Conservation (phyloP, 2,797 vertebrate species). For the Cyprinodon diabolis region DNA sequence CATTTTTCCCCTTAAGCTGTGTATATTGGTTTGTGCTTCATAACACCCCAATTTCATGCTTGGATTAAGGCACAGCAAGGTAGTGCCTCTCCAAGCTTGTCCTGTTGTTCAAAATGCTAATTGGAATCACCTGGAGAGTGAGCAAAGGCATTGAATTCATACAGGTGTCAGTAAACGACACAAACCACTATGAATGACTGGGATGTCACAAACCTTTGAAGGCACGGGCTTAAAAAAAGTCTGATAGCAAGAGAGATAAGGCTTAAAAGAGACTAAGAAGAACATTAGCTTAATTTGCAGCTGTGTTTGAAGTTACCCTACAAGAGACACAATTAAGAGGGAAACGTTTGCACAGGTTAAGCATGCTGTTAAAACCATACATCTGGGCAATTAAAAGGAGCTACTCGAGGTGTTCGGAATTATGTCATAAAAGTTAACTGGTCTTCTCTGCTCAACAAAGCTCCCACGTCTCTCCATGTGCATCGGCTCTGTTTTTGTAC, state of each 20-base stretch:
- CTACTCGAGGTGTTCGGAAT: conserved; percentile 80
- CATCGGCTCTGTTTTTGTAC: conserved; percentile 30
- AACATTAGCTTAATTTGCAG: conserved; percentile 72
- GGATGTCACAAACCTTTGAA: conserved; percentile 27
- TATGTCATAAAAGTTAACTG: conserved; percentile 81
- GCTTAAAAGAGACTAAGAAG: conserved; percentile 46
- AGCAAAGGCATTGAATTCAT: conserved; percentile 55
- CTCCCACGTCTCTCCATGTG: conserved; percentile 53
- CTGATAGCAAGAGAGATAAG: conserved; percentile 18
- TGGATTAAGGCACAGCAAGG: conserved; percentile 72
- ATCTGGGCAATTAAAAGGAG: conserved; percentile 81
- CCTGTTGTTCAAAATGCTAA: conserved; percentile 65
- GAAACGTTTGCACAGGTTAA: conserved; percentile 68
- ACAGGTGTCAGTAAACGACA: conserved; percentile 41
- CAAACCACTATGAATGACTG: conserved; percentile 13
- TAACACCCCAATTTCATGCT: conserved; percentile 78
- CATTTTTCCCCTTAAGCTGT: conserved; percentile 23
- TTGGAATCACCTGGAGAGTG: conserved; percentile 80
- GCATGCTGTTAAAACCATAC: conserved; percentile 72
- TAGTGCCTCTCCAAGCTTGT: conserved; percentile 53
- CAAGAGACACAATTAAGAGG: conserved; percentile 81
- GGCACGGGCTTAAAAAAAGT: conserved; percentile 19
- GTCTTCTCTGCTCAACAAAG: conserved; percentile 69
- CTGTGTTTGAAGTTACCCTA: conserved; percentile 78
- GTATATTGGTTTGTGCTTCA: conserved; percentile 21